Evolutionary conservation across 2,888 invertebrate genomes (phyloP).

Genomic region (Apomyelois bistriatella): DNA sequence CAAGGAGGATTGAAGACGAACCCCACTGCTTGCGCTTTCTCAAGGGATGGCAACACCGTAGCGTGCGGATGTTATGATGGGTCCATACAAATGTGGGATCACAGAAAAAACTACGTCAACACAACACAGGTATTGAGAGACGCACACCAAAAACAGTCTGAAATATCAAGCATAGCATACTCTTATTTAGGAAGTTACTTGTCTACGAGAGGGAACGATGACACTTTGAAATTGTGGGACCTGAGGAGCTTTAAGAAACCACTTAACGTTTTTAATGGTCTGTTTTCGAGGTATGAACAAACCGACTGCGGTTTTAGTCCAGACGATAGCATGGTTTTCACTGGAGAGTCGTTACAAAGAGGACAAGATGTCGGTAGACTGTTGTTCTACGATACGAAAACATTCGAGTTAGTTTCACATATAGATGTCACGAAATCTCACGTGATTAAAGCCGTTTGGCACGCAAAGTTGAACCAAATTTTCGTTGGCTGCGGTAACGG

Average conservation of each 20-base stretch:
- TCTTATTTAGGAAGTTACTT: conserved; percentile 91
- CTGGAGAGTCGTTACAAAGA: conserved; percentile 90
- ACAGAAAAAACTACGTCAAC: conserved; percentile 93
- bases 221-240: conserved; percentile 97
- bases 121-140: conserved; percentile 87
- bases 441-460: conserved; percentile 95
- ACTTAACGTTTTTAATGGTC: conserved; percentile 82
- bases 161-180: conserved; percentile 91
- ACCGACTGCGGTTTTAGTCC: conserved; percentile 94
- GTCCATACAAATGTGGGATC: conserved; percentile 98
- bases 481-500: conserved; percentile 96
- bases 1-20: conserved; percentile 92
- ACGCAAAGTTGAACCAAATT: conserved; percentile 98
- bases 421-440: conserved; percentile 90
- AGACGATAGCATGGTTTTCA: conserved; percentile 92
- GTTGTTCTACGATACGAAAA: conserved; percentile 89
- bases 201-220: conserved; percentile 93
- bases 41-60: conserved; percentile 91
- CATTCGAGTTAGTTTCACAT: conserved; percentile 85
- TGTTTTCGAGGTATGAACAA: conserved; percentile 92
- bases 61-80: conserved; percentile 97
- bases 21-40: conserved; percentile 91
- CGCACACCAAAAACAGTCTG: conserved; percentile 89
- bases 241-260: conserved; percentile 89
- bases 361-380: conserved; percentile 83